Evolutionary conservation across 2,888 invertebrate genomes (phyloP).

Genomic region (Malthinus seriepunctatus): DNA sequence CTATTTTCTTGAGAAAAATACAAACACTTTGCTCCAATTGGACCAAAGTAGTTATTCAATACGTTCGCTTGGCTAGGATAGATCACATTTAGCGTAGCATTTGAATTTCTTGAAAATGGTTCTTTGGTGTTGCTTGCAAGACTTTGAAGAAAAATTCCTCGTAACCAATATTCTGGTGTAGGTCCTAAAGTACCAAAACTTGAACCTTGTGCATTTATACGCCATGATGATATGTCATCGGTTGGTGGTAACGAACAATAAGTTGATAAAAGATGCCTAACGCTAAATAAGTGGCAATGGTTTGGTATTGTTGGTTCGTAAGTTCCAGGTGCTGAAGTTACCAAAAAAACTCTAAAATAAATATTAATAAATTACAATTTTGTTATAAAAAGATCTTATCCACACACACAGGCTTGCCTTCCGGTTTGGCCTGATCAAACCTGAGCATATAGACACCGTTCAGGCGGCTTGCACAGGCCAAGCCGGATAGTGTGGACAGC

Average conservation of each 20-base stretch:
- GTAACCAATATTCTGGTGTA: conserved; percentile 72
- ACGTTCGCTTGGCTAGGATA: conserved; percentile 87
- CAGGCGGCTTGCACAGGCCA: no score
- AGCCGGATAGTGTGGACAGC: no score
- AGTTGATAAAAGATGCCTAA: conserved; percentile 66
- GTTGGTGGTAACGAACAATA: conserved; percentile 60
- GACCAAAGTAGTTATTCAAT: conserved; percentile 78
- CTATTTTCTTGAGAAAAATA: conserved; percentile 76
- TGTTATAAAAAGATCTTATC: no score
- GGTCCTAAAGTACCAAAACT: conserved; percentile 88
- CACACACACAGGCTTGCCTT: no score
- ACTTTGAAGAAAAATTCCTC: conserved; percentile 72
- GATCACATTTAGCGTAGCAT: conserved; percentile 62
- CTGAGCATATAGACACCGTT: no score
- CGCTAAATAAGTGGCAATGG: conserved; percentile 58
- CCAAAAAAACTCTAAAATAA: conserved; percentile 73
- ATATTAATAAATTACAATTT: no score
- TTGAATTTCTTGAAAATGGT: conserved; percentile 59
- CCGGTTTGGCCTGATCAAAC: no score
- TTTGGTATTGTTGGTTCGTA: conserved; percentile 51
- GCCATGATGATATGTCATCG: conserved; percentile 50
- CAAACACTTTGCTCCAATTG: conserved; percentile 84
- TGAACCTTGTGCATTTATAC: conserved; percentile 82
- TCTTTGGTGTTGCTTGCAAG: conserved; percentile 60
- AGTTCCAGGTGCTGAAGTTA: conserved; percentile 85